phyloP scores from a whole-genome alignment of 1,140 invertebrate genomes.

The Lethocerus indicus region DNA sequence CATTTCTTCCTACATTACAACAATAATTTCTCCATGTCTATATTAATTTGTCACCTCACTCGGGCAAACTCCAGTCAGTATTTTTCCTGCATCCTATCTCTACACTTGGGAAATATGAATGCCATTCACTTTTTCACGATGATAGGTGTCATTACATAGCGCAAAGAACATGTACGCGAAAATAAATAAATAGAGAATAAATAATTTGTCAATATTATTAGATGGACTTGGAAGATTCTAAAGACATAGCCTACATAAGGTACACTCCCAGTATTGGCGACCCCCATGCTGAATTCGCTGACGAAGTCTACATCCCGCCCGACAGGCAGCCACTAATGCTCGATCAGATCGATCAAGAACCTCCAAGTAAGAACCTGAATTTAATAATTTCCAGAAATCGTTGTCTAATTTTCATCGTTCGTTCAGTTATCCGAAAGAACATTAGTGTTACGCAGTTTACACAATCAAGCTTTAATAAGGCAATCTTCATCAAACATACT shows the following conservation, averaged over 20 bases:
- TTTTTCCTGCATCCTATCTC: too few species aligned
- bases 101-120: too few species aligned
- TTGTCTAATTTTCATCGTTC: neutral
- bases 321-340: neutral
- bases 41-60: too few species aligned
- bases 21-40: too few species aligned
- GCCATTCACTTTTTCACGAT: too few species aligned
- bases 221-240: too few species aligned
- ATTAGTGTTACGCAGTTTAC: neutral
- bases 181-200: too few species aligned
- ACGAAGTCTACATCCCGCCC: conserved; percentile 60
- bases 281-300: conserved; percentile 46
- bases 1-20: too few species aligned
- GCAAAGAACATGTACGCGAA: too few species aligned
- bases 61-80: too few species aligned
- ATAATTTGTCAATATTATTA: too few species aligned
- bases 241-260: conserved; percentile 62
- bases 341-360: neutral
- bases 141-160: too few species aligned
- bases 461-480: neutral
- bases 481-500: neutral
- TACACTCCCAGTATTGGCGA: conserved; percentile 53
- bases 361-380: neutral
- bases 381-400: neutral
- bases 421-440: neutral